phyloP scores from a whole-genome alignment of 2,113 vertebrate genomes.

The Oryzias celebensis region DNA sequence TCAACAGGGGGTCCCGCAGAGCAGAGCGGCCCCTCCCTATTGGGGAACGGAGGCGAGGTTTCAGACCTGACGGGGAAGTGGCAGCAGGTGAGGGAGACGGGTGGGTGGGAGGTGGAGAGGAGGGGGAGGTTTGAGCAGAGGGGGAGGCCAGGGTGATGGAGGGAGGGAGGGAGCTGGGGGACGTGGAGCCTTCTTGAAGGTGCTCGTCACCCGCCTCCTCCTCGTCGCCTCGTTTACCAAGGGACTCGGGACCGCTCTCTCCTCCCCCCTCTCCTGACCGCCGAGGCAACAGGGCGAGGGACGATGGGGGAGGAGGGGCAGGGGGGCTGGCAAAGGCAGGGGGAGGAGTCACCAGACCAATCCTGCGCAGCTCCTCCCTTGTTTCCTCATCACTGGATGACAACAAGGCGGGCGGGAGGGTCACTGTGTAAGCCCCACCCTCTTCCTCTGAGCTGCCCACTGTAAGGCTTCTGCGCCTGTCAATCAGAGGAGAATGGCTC shows the following conservation, averaged over 20 bases:
- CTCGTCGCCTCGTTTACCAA: constrained; percentile 86
- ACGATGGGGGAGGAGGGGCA: constrained; percentile 76
- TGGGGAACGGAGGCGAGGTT: constrained; percentile 93
- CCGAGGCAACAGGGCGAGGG: constrained; percentile 66
- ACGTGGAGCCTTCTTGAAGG: constrained; percentile 90
- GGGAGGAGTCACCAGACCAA: constrained; percentile 93
- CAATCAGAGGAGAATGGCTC: constrained; percentile 63
- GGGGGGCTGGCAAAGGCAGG: constrained; percentile 84
- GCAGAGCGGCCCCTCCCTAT: constrained; percentile 86
- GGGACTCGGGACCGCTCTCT: constrained; percentile 89
- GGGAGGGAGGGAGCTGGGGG: constrained; percentile 93
- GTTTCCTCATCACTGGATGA: constrained; percentile 98
- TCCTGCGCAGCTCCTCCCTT: constrained; percentile 92
- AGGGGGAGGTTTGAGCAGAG: constrained; percentile 76
- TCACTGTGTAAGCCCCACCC: constrained; percentile 90
- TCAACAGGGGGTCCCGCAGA: constrained; percentile 97
- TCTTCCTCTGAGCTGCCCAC: constrained; percentile 96
- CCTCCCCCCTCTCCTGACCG: constrained; percentile 71
- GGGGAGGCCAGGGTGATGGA: constrained; percentile 87
- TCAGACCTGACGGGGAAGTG: constrained; percentile 89
- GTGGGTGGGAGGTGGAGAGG: constrained; percentile 82
- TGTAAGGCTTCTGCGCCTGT: constrained; percentile 82
- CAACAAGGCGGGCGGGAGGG: constrained; percentile 89
- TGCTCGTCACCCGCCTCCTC: constrained; percentile 89
- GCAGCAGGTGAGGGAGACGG: constrained; percentile 82